phyloP scores from a whole-genome alignment of 2,888 invertebrate genomes.

The Nymphalis polychloros region DNA sequence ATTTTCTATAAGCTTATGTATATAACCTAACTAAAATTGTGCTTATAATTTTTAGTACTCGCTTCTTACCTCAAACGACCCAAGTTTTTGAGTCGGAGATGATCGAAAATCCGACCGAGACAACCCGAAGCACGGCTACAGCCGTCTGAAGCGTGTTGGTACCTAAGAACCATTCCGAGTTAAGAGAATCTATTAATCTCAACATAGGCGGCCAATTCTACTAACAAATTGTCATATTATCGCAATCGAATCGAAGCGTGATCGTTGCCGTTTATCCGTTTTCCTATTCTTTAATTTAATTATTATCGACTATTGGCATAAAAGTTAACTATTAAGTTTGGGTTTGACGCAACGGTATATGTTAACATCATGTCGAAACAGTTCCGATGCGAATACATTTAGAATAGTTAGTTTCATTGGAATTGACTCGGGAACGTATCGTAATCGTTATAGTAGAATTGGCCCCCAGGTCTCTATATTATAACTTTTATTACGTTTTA shows the following conservation, averaged over 20 bases:
- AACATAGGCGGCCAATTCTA: not conserved
- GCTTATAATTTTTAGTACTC: conserved; percentile 43
- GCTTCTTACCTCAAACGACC: conserved; percentile 76
- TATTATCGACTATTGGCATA: too few species aligned
- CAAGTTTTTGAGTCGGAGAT: conserved; percentile 77
- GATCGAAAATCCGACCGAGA: conserved; percentile 74
- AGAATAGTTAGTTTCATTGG: too few species aligned
- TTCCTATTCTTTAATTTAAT: too few species aligned
- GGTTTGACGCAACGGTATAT: too few species aligned
- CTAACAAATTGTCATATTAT: too few species aligned
- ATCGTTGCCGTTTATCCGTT: too few species aligned
- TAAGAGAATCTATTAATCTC: conserved; percentile 43
- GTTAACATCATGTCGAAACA: too few species aligned
- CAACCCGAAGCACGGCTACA: conserved; percentile 72
- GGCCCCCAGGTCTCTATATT: conserved; percentile 11
- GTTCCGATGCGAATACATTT: too few species aligned
- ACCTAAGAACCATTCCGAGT: conserved; percentile 76
- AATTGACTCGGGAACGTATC: too few species aligned
- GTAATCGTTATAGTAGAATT: too few species aligned
- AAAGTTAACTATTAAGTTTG: too few species aligned
- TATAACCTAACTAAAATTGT: conserved; percentile 32
- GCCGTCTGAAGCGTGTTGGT: conserved; percentile 74
- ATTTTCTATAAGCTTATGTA: conserved; percentile 31
- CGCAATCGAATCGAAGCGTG: too few species aligned
- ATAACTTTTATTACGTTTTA: conserved; percentile 3